Conservation (phyloP, 2,797 vertebrate species). For the Anguilla obscura region DNA sequence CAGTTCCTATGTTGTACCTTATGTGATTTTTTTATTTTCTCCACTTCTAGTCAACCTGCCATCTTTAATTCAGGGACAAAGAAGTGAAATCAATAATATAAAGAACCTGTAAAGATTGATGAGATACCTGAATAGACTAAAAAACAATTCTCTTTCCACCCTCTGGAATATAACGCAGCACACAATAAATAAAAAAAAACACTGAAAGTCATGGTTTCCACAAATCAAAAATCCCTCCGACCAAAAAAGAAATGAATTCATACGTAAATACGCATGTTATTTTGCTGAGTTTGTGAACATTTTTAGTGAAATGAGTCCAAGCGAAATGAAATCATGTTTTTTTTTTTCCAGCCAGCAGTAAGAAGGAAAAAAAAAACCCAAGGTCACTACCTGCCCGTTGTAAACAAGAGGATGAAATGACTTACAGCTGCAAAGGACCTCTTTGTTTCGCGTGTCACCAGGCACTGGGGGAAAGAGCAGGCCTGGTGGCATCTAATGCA, state of each 20-base stretch:
- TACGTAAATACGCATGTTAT: not conserved
- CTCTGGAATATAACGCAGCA: not conserved
- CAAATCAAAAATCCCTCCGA: not conserved
- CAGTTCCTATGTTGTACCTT: not conserved
- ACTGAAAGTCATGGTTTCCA: not conserved
- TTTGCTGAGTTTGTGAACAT: not conserved
- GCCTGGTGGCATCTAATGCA: not conserved
- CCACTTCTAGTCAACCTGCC: not conserved
- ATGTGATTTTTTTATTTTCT: too few species aligned
- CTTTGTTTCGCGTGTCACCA: not conserved
- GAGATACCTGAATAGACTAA: not conserved
- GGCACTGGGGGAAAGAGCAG: not conserved
- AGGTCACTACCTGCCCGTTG: not conserved
- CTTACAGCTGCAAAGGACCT: not conserved
- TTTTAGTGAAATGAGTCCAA: not conserved
- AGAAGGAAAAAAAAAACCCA: not conserved
- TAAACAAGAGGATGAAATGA: conserved; percentile 4
- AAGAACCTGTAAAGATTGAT: not conserved
- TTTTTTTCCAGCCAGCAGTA: not conserved
- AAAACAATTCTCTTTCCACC: not conserved
- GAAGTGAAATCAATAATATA: not conserved
- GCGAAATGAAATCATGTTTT: not conserved
- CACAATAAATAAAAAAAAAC: not conserved
- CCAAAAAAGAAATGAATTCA: not conserved
- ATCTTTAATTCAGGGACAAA: not conserved